Conservation (phyloP, 2,888 invertebrate species). For the Cremastinae sp. region DNA sequence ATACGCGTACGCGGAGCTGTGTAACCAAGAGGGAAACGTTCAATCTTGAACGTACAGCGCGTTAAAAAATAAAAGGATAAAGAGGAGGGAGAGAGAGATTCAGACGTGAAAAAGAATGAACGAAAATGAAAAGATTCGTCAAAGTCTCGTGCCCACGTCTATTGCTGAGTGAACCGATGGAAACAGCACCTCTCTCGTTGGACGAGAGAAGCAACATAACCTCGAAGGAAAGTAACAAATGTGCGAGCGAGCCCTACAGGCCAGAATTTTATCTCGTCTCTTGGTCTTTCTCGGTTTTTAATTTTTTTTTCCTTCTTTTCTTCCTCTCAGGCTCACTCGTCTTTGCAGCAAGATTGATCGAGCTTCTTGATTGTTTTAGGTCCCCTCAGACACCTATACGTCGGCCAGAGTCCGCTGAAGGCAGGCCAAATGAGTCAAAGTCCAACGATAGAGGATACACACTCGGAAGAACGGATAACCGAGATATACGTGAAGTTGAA, state of each 20-base stretch:
- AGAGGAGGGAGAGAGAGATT: conserved; percentile 15
- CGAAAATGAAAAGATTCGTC: conserved; percentile 66
- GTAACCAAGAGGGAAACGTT: conserved; percentile 33
- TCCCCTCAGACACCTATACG: conserved; percentile 59
- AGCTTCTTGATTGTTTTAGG: conserved; percentile 67
- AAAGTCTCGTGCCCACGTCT: conserved; percentile 65
- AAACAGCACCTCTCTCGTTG: conserved; percentile 54
- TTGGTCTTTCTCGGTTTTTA: conserved; percentile 10
- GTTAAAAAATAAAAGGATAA: conserved; percentile 30
- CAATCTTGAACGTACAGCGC: conserved; percentile 30
- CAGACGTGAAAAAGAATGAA: conserved; percentile 10
- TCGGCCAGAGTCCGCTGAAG: conserved; percentile 43
- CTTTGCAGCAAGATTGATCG: conserved; percentile 67
- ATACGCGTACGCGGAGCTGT: conserved; percentile 1
- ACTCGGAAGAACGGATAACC: conserved; percentile 50
- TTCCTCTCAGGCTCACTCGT: conserved; percentile 32
- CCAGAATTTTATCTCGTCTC: conserved; percentile 32
- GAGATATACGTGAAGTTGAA: conserved; percentile 55
- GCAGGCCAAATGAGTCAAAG: conserved; percentile 11
- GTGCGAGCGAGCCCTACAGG: conserved; percentile 27
- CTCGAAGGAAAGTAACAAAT: conserved; percentile 43
- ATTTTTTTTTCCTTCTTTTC: conserved; percentile 21
- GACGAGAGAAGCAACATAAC: conserved; percentile 46
- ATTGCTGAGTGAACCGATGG: conserved; percentile 45
- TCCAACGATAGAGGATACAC: conserved; percentile 31